Evolutionary conservation across 2,888 invertebrate species (phyloP).

Genomic region (Ormyrus thymus): DNA sequence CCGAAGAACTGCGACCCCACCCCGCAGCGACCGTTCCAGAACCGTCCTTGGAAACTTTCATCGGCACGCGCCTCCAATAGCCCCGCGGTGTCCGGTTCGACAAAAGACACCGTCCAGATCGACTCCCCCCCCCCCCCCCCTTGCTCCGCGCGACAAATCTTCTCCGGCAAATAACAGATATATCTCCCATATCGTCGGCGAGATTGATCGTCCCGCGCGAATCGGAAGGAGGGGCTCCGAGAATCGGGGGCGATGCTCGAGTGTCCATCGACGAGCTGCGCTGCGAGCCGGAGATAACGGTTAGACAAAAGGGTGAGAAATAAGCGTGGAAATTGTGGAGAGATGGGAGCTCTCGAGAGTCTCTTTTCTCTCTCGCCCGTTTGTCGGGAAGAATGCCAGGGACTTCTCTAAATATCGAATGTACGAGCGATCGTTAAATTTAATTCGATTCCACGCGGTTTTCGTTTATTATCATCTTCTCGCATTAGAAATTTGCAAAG

Average conservation of each 20-base stretch:
- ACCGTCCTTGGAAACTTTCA: too few relatives aligned
- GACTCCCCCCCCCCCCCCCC: neutral
- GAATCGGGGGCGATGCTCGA: neutral
- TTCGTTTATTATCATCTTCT: neutral
- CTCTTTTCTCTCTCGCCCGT: too few relatives aligned
- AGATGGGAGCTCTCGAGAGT: too few relatives aligned
- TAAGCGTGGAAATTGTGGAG: neutral
- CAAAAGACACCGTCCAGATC: neutral
- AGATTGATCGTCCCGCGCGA: constrained; percentile 40
- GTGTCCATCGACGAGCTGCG: neutral
- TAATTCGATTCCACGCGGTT: too few relatives aligned
- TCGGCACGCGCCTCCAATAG: neutral
- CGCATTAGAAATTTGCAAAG: neutral
- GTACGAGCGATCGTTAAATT: too few relatives aligned
- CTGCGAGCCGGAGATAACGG: constrained; percentile 11
- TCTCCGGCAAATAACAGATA: neutral
- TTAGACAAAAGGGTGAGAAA: constrained; percentile 25
- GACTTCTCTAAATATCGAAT: too few relatives aligned
- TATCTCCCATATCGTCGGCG: constrained; percentile 33
- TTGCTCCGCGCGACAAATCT: constrained; percentile 21
- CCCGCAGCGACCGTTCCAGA: too few relatives aligned
- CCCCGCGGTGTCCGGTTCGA: neutral
- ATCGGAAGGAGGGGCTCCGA: constrained; percentile 3
- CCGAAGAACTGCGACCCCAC: neutral
- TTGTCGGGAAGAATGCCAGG: too few relatives aligned